Evolutionary conservation across 2,113 vertebrate species (phyloP).

Genomic region (Ivindomyrus marchei): DNA sequence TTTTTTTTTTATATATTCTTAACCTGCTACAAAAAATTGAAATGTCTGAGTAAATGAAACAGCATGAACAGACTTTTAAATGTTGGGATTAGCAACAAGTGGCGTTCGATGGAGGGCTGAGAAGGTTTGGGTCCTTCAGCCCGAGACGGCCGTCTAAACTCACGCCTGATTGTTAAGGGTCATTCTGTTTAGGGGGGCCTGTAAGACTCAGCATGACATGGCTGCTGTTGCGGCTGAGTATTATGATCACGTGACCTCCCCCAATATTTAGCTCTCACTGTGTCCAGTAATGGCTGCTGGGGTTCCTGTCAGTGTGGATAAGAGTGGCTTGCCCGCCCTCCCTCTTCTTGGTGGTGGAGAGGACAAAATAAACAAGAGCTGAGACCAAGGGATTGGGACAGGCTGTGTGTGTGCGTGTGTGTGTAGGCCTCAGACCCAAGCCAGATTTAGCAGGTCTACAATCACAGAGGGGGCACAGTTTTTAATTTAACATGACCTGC

Average conservation of each 20-base stretch:
- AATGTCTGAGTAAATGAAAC: background rate
- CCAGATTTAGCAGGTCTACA: background rate
- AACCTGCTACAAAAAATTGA: background rate
- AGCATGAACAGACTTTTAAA: background rate
- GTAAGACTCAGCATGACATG: background rate
- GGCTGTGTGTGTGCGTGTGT: background rate
- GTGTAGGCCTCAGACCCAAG: background rate
- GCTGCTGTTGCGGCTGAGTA: background rate
- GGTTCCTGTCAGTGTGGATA: background rate
- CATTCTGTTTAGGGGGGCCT: background rate
- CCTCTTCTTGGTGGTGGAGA: background rate
- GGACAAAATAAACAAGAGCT: background rate
- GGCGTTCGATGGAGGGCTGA: background rate
- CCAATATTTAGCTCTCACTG: background rate
- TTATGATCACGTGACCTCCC: background rate
- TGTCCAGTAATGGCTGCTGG: background rate
- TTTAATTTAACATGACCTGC: background rate
- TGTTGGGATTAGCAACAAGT: constrained; percentile 3
- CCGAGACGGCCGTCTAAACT: background rate
- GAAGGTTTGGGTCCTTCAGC: background rate
- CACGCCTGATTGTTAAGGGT: background rate
- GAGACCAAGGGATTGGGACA: background rate
- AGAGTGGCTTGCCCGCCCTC: background rate
- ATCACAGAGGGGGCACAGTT: background rate
- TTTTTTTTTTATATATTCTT: background rate